Base-by-base conservation (phyloP, 2,888 invertebrate species). In the Salticus scenicus region DNA sequence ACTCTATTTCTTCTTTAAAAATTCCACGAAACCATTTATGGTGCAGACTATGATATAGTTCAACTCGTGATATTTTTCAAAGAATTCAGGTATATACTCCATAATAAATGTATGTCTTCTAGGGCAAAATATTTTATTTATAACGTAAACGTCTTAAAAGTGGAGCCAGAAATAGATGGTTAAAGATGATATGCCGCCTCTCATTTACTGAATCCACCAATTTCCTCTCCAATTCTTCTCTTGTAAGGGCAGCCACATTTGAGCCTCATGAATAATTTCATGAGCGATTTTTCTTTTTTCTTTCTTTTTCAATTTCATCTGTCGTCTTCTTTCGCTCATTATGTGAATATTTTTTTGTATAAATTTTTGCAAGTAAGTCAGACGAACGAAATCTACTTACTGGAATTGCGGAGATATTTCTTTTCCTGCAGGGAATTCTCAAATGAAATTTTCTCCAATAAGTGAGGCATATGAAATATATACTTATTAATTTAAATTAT, bases 181-280 rank as follows among this genome's bases (percentile, higher is more conserved):
- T 47, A 77, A 42, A 51, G 70, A 77, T 57, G 66, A 66, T 73
- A 64, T 67, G 67, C 14, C 7, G 17, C 17, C 42, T 47, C 17
- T 47, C 42, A 17, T 7, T 47, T 47, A 47, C n/a, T 47, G 42
- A 47, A 47, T 47, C 42, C 17, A 47, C 42, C 42, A 47, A 47
- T 47, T 47, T 47, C 12, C 37, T 17, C 17, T 47, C 17, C 37
- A 37, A 17, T 17, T 47, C 17, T 47, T n/a, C 47, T 17, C 47
- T 5, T 47, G 7, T n/a, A 47, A 47, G 47, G 17, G n/a, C 47
- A 47, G n/a, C 20, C 57, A 57, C 17, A 17, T 57, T n/a, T 57
- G 5, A 67, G 69, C 33, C 27, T 80, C 80, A 69, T 80, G 80
- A 80, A 80, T 80, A 67, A 74, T 80, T 66, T 69, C 73, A 42